A percentile compares a stretch with the other conserved stretches of the same genome.
Conservation (phyloP, 2,797 vertebrate species). For the Sorex maritimensis region DNA sequence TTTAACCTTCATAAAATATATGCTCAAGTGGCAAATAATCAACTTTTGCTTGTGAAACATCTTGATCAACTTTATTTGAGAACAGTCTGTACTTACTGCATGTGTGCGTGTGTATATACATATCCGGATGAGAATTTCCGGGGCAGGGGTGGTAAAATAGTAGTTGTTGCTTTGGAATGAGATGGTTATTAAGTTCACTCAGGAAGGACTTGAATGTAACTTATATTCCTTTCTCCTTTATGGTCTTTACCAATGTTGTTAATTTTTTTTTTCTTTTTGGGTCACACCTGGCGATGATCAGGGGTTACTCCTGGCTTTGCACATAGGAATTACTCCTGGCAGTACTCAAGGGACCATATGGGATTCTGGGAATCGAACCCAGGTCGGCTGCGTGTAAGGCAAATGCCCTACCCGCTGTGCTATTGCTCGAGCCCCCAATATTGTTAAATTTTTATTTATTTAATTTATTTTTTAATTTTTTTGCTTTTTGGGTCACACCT, state of each 20-base stretch:
- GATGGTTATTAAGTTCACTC: conserved; percentile 22
- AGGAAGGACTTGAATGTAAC: conserved; percentile 32
- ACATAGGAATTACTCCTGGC: too few species aligned
- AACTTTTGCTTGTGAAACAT: conserved; percentile 36
- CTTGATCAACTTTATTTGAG: conserved; percentile 60
- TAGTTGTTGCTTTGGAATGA: conserved; percentile 59
- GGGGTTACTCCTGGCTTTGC: too few species aligned
- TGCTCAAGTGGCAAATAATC: conserved; percentile 23
- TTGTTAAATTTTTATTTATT: too few species aligned
- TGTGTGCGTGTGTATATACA: background rate
- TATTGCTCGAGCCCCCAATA: too few species aligned
- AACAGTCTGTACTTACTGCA: conserved; percentile 46
- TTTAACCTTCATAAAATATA: conserved; percentile 65
- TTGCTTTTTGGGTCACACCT: too few species aligned
- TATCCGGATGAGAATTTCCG: background rate
- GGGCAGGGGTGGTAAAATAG: background rate
- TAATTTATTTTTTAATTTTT: too few species aligned
- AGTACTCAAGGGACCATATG: too few species aligned
- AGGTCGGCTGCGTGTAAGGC: too few species aligned
- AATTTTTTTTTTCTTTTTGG: too few species aligned
- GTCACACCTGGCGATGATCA: too few species aligned
- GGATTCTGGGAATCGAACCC: too few species aligned
- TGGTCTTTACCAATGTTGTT: conserved; percentile 16
- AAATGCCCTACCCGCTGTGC: too few species aligned
- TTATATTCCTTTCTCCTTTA: conserved; percentile 13